phyloP scores from a whole-genome alignment of 2,113 vertebrate species.

The Platysteira castanea region DNA sequence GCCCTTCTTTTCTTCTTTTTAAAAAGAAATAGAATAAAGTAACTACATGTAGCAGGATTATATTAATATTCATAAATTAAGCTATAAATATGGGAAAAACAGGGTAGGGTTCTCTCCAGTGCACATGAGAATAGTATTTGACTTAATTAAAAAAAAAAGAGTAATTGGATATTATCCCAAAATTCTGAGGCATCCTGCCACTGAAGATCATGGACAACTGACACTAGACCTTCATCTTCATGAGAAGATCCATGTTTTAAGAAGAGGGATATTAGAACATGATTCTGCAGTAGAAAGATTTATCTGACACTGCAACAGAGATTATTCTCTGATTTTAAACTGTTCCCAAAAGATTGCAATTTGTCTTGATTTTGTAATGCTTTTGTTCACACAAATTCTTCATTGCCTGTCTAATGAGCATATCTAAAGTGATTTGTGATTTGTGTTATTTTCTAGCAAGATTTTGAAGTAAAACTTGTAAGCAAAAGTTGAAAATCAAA shows the following conservation, averaged over 20 bases:
- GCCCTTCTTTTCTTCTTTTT: background rate
- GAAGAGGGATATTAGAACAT: background rate
- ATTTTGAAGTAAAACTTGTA: background rate
- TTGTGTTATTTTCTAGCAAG: background rate
- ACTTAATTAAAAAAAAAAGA: background rate
- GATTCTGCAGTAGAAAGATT: background rate
- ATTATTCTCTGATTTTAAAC: background rate
- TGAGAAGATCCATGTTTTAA: background rate
- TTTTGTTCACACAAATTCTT: background rate
- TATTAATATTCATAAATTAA: background rate
- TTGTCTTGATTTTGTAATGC: background rate
- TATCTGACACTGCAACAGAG: background rate
- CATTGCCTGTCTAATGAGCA: background rate
- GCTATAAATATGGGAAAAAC: background rate
- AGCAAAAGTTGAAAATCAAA: background rate
- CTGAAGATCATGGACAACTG: background rate
- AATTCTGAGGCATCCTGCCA: background rate
- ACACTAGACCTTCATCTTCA: background rate
- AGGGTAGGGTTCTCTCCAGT: background rate
- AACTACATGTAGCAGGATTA: background rate
- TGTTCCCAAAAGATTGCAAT: background rate
- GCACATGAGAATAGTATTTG: background rate
- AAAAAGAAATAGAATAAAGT: background rate
- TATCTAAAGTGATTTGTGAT: background rate
- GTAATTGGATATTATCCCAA: background rate